Evolutionary conservation across 2,113 vertebrate genomes (phyloP).

Genomic region (Willisornis vidua): DNA sequence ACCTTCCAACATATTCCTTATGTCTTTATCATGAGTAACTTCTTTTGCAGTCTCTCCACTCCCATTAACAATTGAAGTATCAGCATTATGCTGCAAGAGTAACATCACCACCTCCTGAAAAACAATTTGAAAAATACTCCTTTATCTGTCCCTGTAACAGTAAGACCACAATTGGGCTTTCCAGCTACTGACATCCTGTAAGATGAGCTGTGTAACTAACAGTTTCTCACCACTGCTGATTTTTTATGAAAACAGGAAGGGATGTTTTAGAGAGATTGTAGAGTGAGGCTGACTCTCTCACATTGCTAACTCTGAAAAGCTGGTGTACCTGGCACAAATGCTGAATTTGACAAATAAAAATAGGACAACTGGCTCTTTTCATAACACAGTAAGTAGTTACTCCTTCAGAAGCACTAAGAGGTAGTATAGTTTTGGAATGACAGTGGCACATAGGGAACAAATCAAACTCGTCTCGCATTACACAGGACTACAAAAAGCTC

Average conservation of each 20-base stretch:
- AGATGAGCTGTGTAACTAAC: neutral
- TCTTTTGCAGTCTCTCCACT: slow-evolving; percentile 88
- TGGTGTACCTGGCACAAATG: neutral
- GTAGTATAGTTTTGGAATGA: neutral
- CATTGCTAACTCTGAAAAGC: neutral
- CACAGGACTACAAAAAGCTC: neutral
- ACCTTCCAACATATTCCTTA: slow-evolving; percentile 93
- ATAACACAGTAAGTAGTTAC: neutral
- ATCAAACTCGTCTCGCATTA: neutral
- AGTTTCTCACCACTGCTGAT: neutral
- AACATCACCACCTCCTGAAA: slow-evolving; percentile 90
- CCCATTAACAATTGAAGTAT: slow-evolving; percentile 86
- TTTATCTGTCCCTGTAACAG: neutral
- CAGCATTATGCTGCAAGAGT: slow-evolving; percentile 85
- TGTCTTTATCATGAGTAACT: slow-evolving; percentile 89
- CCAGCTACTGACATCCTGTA: neutral
- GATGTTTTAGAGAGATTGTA: neutral
- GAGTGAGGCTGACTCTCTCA: neutral
- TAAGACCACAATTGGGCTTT: neutral
- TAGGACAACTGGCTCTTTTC: neutral
- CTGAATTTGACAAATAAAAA: neutral
- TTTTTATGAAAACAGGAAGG: slow-evolving; percentile 2
- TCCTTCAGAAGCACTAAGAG: neutral
- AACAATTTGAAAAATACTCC: slow-evolving; percentile 19
- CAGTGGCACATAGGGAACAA: accelerated